Conservation (phyloP, 1,140 invertebrate species). For the Stegodyphus dumicola region DNA sequence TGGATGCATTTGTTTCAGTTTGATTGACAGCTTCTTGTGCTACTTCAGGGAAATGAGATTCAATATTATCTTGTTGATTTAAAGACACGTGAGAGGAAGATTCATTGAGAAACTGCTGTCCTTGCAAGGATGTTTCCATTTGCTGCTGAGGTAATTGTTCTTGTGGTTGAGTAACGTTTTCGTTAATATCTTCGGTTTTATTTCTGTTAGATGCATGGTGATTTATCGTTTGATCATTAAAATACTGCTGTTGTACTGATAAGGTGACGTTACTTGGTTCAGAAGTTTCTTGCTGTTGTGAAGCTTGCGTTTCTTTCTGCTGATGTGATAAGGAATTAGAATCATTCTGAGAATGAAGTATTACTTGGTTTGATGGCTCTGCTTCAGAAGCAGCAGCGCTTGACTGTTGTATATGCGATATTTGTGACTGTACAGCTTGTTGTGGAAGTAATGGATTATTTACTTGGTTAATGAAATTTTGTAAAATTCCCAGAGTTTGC, state of each 20-base stretch:
- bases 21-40: neutral
- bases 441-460: slow-evolving; percentile 34
- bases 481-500: slow-evolving; percentile 40
- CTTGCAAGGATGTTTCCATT: neutral
- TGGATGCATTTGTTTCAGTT: slow-evolving; percentile 1
- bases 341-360: neutral
- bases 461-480: slow-evolving; percentile 15
- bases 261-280: neutral
- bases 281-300: neutral
- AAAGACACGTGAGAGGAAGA: too few species aligned
- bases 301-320: too few species aligned
- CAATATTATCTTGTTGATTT: neutral
- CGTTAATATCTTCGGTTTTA: too few species aligned
- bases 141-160: slow-evolving; percentile 9
- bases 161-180: too few species aligned
- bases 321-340: too few species aligned
- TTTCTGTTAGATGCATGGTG: too few species aligned
- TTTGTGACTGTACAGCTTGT: neutral
- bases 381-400: too few species aligned
- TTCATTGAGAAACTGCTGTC: neutral
- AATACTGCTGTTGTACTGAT: neutral
- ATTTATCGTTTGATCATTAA: neutral
- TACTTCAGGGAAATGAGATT: neutral
- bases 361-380: neutral
- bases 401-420: neutral